Conservation (phyloP, 2,797 vertebrate genomes). For the Glyptemys insculpta region DNA sequence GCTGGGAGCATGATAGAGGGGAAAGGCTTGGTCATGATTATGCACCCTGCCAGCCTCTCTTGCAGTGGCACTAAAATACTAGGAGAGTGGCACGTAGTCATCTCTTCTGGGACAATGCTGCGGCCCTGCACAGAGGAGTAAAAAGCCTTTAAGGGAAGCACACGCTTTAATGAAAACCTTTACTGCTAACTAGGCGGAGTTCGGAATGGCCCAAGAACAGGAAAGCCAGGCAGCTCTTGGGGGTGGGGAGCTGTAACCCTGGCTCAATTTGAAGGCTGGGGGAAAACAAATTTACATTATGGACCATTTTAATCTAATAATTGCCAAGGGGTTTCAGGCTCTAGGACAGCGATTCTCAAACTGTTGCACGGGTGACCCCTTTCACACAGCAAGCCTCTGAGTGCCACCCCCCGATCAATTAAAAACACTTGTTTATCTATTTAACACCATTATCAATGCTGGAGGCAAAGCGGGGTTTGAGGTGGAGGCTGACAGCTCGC, state of each 20-base stretch:
- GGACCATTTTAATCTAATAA: neutral
- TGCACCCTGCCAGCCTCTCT: neutral
- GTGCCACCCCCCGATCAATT: no score
- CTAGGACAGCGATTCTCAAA: no score
- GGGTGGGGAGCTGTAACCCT: neutral
- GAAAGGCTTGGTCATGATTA: neutral
- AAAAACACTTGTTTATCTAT: no score
- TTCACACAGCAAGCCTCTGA: no score
- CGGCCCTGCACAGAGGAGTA: neutral
- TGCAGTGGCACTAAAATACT: neutral
- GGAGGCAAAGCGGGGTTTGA: no score
- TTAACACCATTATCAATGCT: no score
- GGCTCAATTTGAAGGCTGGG: neutral
- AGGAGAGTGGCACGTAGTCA: no score
- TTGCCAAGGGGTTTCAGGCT: neutral
- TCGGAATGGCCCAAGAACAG: neutral
- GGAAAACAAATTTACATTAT: neutral
- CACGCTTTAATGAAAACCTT: neutral
- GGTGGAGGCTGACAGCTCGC: no score
- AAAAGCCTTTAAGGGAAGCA: neutral
- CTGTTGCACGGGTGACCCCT: no score
- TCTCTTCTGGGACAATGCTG: neutral
- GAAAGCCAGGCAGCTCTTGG: neutral
- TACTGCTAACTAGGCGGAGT: neutral
- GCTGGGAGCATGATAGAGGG: no score